Evolutionary conservation across 53 echinoderm and acorn worm genomes (phyloP).

Genomic region (Temnopleurus reevesii): DNA sequence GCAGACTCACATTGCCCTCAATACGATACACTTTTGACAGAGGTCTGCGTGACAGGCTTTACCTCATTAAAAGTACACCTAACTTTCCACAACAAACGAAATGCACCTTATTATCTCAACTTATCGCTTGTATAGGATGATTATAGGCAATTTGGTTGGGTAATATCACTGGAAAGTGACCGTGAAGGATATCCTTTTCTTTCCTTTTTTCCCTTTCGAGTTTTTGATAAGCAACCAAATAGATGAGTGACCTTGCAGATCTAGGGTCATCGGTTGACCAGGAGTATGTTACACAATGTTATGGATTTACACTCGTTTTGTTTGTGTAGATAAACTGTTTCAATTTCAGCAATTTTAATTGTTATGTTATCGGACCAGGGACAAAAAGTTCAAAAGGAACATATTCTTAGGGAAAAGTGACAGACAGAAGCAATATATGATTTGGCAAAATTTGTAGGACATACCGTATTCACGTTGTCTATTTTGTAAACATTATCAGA

Average conservation of each 20-base stretch:
- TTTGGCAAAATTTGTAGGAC: too few species aligned
- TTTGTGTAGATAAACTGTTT: too few species aligned
- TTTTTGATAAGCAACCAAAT: conserved; percentile 30
- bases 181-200: conserved; percentile 31
- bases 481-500: too few species aligned
- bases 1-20: not conserved
- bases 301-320: not conserved
- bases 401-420: too few species aligned
- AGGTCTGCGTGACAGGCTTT: not conserved
- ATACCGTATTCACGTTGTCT: too few species aligned
- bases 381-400: too few species aligned
- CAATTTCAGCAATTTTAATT: too few species aligned
- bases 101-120: not conserved
- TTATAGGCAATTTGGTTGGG: conserved; percentile 25
- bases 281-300: not conserved
- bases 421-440: too few species aligned
- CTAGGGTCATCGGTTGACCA: conserved; percentile 1
- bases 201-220: not conserved
- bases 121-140: not conserved
- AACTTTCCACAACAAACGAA: conserved; percentile 3
- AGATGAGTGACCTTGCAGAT: conserved; percentile 45
- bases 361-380: too few species aligned
- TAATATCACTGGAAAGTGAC: conserved; percentile 44
- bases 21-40: not conserved
- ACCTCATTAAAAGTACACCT: conserved; percentile 44